phyloP scores from a whole-genome alignment of 2,797 vertebrate genomes.

The Trachops cirrhosus region DNA sequence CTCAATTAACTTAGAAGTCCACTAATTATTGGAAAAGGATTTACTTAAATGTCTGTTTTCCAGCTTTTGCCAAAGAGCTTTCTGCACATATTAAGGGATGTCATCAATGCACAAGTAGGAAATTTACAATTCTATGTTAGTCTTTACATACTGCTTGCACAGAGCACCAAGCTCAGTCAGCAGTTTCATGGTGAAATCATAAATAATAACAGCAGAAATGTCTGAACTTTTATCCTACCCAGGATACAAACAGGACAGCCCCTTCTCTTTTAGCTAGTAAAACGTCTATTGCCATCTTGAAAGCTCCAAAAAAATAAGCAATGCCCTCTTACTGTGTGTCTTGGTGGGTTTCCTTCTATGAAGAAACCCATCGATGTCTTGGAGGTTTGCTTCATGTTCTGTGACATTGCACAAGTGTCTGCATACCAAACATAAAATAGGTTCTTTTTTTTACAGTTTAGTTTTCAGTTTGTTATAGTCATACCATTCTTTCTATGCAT shows the following conservation, averaged over 20 bases:
- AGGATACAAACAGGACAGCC: not conserved
- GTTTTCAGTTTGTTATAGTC: constrained; percentile 58
- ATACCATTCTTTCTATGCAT: constrained; percentile 1
- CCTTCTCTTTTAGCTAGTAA: not conserved
- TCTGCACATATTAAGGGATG: not conserved
- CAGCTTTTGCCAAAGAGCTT: not conserved
- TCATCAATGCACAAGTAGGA: not conserved
- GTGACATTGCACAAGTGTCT: not conserved
- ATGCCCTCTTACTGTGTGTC: not conserved
- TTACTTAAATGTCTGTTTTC: not conserved
- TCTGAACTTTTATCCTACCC: not conserved
- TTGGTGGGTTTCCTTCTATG: not conserved
- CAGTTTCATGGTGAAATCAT: not conserved
- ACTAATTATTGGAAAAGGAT: not conserved
- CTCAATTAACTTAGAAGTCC: not conserved
- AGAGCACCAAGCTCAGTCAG: not conserved
- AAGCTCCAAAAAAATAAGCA: not conserved
- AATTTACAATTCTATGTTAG: not conserved
- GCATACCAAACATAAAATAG: constrained; percentile 21
- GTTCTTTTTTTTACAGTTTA: constrained; percentile 48
- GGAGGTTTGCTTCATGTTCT: not conserved
- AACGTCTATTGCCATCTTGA: not conserved
- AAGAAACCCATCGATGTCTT: not conserved
- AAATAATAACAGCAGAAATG: not conserved
- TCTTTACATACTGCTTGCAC: not conserved